These are phyloP conservation scores for Serinus canaria DNA, from an alignment of 2,113 vertebrate genomes.

Conservation along the genomic window DNA sequence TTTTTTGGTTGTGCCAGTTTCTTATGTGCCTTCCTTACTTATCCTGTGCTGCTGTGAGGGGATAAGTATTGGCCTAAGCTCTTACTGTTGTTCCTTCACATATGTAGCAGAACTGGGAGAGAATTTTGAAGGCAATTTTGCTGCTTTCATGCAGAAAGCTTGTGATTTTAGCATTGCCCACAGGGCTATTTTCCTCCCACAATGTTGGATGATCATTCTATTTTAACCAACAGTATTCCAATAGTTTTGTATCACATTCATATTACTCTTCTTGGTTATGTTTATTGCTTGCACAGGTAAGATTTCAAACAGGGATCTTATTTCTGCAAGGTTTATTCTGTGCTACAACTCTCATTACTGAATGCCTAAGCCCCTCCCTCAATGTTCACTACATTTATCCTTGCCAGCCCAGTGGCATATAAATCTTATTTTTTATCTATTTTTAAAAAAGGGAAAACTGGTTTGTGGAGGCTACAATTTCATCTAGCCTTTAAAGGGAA, in stretches of 20 bases:
- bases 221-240: background rate
- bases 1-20: background rate
- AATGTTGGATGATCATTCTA: background rate
- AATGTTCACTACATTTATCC: background rate
- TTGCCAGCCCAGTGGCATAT: background rate
- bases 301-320: background rate
- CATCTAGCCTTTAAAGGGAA: background rate
- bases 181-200: background rate
- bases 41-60: background rate
- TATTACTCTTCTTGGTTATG: background rate
- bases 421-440: background rate
- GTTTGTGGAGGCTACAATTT: rapidly evolving
- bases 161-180: background rate
- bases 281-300: background rate
- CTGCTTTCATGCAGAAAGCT: background rate
- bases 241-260: background rate
- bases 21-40: background rate
- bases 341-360: background rate
- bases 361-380: background rate
- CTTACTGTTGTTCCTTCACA: background rate
- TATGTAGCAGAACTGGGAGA: background rate
- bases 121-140: background rate
- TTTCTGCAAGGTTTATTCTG: background rate
- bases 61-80: background rate
- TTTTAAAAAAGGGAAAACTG: background rate